A percentile compares a stretch with the other conserved stretches of the same genome.
These are phyloP conservation scores for Epinotia demarniana DNA, from an alignment of 2,888 invertebrate genomes.

Conservation along the genomic window DNA sequence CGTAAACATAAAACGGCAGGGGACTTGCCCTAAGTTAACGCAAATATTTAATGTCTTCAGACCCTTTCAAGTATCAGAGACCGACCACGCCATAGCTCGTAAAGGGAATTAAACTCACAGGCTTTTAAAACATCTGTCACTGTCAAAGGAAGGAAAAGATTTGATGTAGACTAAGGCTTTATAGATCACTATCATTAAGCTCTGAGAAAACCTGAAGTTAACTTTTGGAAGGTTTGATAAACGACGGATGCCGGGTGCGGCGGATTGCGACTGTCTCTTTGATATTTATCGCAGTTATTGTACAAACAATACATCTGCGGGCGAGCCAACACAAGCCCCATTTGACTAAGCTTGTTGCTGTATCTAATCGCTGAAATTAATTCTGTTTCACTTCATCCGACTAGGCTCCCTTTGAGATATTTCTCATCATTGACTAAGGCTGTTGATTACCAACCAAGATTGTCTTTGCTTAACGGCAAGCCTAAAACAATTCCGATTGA, in stretches of 20 bases:
- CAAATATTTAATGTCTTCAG: slow-evolving; percentile 38
- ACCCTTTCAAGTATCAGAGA: slow-evolving; percentile 44
- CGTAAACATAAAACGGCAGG: slow-evolving; percentile 27
- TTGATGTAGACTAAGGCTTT: slow-evolving; percentile 2
- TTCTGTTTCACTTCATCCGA: slow-evolving; percentile 25
- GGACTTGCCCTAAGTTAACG: slow-evolving; percentile 18
- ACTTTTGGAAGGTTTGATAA: slow-evolving; percentile 32
- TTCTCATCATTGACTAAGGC: not conserved
- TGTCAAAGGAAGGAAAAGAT: slow-evolving; percentile 29
- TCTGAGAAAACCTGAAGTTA: slow-evolving; percentile 17
- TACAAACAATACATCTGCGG: not conserved
- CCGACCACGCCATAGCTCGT: slow-evolving; percentile 3
- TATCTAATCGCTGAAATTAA: slow-evolving; percentile 32
- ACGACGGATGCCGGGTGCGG: slow-evolving; percentile 26
- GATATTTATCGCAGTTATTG: slow-evolving; percentile 30
- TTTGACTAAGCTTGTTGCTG: slow-evolving; percentile 23
- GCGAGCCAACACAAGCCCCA: not conserved
- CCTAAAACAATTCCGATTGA: not conserved
- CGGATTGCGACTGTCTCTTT: slow-evolving; percentile 18
- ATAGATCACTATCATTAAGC: slow-evolving; percentile 25
- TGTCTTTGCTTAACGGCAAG: not conserved
- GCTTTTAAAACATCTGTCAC: slow-evolving; percentile 37
- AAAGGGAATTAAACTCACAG: slow-evolving; percentile 18
- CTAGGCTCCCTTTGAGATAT: slow-evolving; percentile 22
- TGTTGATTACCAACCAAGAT: not conserved